Conservation (phyloP, 2,113 vertebrate genomes). For the Myotis brandtii region DNA sequence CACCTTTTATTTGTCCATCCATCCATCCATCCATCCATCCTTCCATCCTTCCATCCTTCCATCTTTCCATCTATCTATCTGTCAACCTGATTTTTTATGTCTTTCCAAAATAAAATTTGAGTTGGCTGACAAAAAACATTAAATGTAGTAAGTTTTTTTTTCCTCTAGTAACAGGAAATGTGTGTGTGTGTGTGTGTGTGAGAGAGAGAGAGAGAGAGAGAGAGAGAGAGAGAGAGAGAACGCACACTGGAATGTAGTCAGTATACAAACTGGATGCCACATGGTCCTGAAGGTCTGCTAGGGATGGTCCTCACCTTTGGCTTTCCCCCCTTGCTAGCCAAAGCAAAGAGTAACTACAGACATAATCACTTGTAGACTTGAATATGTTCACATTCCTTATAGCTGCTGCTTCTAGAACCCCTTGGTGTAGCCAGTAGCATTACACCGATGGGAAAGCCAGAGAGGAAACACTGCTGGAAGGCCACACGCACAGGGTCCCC, state of each 20-base stretch:
- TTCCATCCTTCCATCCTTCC: too few relatives aligned
- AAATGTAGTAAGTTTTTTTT: not conserved
- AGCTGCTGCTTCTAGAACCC: not conserved
- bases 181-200: too few relatives aligned
- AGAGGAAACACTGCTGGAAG: not conserved
- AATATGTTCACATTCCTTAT: not conserved
- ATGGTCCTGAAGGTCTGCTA: too few relatives aligned
- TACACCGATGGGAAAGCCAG: not conserved
- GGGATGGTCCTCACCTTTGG: not conserved
- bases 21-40: not conserved
- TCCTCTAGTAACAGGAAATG: not conserved
- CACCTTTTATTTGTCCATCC: not conserved
- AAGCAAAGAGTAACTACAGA: not conserved
- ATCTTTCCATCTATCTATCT: too few relatives aligned
- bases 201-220: too few relatives aligned
- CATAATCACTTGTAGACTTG: not conserved
- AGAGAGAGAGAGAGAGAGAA: rapidly evolving
- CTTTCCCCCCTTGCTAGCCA: not conserved
- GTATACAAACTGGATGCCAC: rapidly evolving
- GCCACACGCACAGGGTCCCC: too few relatives aligned
- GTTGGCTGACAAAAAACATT: not conserved
- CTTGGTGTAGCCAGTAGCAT: not conserved
- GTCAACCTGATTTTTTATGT: not conserved
- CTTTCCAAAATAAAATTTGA: constrained; percentile 21
- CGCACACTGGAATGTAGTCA: not conserved